Base-by-base conservation (phyloP, 1,140 invertebrate species). In the Thalassaphorura encarpata region DNA sequence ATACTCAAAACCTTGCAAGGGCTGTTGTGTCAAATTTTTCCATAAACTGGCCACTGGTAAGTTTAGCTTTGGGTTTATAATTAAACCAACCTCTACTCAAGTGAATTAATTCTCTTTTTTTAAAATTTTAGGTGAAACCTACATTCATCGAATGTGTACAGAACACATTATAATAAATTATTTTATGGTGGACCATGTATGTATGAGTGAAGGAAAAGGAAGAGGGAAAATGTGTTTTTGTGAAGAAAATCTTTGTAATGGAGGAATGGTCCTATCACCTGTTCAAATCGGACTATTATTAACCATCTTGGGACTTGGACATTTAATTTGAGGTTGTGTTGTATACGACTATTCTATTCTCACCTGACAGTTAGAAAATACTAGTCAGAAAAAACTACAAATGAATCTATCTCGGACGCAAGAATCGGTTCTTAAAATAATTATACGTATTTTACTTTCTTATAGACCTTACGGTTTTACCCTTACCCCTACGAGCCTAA, bases 151-250 rank as follows among this genome's bases (percentile, higher is more conserved):
- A 67, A 92, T 88, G 47, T 95, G 90, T 73, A 93, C 89, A 33
- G 85, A 87, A 58, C 85, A 92, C 67, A 78, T 95, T 53, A 85
- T 92, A 72, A 94, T 95, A 77, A 94, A 94, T 74, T 79, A 93
- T 69, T 94, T 94, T 78, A 93, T 94, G 88, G 90, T 95, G 71
- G 89, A 94, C 78, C 89, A 94, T 78, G 90, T 95, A 74, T 94
- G 90, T 81, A 93, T 95, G 89, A 85, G 87, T 82, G 89, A 93
- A 86, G 89, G 88, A 83, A 89, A 86, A 77, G 88, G 89, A 75
- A 89, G 83, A 71, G 90, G 90, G 75, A 87, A 93, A 80, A 93
- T 94, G 89, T 94, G 90, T 79, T 94, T 94, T 80, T 95, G 90
- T 80, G 89, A 94, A 79, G 87, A 89, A 77, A 89, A 93, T 79